phyloP scores from a whole-genome alignment of 2,797 vertebrate species.

The Mus minutoides region DNA sequence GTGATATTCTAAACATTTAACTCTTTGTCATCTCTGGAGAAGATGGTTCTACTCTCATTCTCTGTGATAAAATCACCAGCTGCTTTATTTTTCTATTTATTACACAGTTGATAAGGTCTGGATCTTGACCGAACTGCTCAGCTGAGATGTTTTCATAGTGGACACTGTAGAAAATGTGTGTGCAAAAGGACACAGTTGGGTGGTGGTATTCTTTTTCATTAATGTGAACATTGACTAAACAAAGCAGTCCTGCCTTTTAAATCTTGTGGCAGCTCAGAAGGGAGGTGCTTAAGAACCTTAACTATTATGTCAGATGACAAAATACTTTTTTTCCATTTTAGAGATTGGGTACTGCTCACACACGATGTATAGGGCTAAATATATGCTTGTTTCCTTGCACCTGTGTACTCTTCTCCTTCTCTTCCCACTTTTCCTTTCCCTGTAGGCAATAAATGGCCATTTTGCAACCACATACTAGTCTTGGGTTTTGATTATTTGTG shows the following conservation, averaged over 20 bases:
- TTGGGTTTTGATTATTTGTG: constrained; percentile 69
- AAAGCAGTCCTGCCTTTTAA: constrained; percentile 81
- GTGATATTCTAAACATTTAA: constrained; percentile 73
- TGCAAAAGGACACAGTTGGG: constrained; percentile 77
- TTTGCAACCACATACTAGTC: constrained; percentile 81
- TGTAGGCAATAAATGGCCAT: constrained; percentile 86
- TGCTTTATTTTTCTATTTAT: constrained; percentile 85
- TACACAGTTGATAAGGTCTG: constrained; percentile 74
- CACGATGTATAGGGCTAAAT: constrained; percentile 81
- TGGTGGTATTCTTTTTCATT: constrained; percentile 73
- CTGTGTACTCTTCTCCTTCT: constrained; percentile 73
- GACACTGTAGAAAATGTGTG: constrained; percentile 80
- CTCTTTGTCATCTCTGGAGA: constrained; percentile 73
- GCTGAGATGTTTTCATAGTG: constrained; percentile 82
- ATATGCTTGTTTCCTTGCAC: constrained; percentile 80
- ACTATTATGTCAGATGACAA: constrained; percentile 82
- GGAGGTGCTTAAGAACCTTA: constrained; percentile 81
- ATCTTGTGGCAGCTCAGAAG: constrained; percentile 80
- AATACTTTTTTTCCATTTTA: constrained; percentile 83
- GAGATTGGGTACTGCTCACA: constrained; percentile 81
- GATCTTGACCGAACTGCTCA: constrained; percentile 81
- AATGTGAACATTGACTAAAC: constrained; percentile 79
- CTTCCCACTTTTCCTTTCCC: constrained; percentile 68
- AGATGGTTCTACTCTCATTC: constrained; percentile 71
- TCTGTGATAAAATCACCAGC: constrained; percentile 82